Percentiles rank a stretch among this genome's conserved stretches.
Evolutionary conservation across 2,113 vertebrate genomes (phyloP).

Genomic region (Mesoclemmys tuberculata): DNA sequence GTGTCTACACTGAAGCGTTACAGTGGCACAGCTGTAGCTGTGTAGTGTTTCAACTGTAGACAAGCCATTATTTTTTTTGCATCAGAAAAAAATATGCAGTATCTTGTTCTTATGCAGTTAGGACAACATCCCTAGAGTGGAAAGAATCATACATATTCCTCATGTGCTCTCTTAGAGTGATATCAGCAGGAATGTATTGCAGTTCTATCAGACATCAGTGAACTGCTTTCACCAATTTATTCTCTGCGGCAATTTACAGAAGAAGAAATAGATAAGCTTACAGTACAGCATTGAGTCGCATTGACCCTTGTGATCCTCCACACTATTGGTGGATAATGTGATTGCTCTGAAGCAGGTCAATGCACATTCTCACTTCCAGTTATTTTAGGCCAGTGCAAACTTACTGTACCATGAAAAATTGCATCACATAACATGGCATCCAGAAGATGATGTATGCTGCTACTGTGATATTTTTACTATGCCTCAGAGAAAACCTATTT

Average conservation of each 20-base stretch:
- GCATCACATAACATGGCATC: conserved; percentile 26
- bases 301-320: conserved; percentile 23
- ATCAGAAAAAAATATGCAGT: neutral
- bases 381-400: conserved; percentile 65
- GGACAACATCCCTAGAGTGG: neutral
- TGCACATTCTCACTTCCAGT: conserved; percentile 61
- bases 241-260: conserved; percentile 26
- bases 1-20: neutral
- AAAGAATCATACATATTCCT: neutral
- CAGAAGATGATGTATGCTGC: conserved; percentile 64
- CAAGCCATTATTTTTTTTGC: neutral
- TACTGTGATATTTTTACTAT: conserved; percentile 60
- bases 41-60: neutral
- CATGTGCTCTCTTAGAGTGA: neutral
- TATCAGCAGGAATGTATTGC: neutral
- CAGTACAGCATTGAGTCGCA: conserved; percentile 45
- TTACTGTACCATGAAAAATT: conserved; percentile 67
- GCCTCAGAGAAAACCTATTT: conserved; percentile 58
- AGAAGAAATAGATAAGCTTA: conserved; percentile 39
- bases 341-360: conserved; percentile 69
- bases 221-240: neutral
- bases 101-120: neutral
- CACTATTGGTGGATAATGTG: conserved; percentile 52
- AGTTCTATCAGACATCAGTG: neutral
- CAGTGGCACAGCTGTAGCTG: neutral